phyloP scores from a whole-genome alignment of 2,113 vertebrate genomes.

The Brachirus orientalis region DNA sequence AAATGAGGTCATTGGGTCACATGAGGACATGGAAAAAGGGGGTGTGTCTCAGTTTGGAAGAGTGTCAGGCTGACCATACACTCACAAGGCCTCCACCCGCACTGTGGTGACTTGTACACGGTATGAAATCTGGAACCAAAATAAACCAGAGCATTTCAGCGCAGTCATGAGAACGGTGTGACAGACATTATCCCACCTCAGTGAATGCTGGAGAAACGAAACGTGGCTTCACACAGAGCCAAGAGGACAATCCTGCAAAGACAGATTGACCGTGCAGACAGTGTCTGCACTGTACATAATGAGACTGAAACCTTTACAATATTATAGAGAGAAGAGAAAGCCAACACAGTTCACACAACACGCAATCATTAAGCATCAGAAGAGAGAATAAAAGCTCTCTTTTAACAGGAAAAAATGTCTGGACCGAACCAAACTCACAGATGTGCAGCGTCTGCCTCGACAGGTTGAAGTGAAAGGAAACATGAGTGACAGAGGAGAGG shows the following conservation, averaged over 20 bases:
- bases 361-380: too few species aligned
- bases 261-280: constrained; percentile 6
- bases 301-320: too few species aligned
- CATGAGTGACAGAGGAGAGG: too few species aligned
- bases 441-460: too few species aligned
- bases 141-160: constrained; percentile 35
- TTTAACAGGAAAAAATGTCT: too few species aligned
- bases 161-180: constrained; percentile 24
- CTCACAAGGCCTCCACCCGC: constrained; percentile 32
- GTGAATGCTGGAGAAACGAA: background rate
- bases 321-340: too few species aligned
- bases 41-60: constrained; percentile 38
- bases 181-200: background rate
- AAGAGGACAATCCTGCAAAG: background rate
- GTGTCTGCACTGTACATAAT: too few species aligned
- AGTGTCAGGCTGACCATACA: constrained; percentile 22
- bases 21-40: constrained; percentile 46
- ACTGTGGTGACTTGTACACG: constrained; percentile 4
- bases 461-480: too few species aligned
- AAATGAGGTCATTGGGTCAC: constrained; percentile 41
- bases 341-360: too few species aligned
- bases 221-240: background rate
- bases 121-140: constrained; percentile 27
- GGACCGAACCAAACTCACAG: too few species aligned
- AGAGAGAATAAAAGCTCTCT: too few species aligned